Evolutionary conservation across 2,888 invertebrate species (phyloP).

Genomic region (Hetaerina titia): DNA sequence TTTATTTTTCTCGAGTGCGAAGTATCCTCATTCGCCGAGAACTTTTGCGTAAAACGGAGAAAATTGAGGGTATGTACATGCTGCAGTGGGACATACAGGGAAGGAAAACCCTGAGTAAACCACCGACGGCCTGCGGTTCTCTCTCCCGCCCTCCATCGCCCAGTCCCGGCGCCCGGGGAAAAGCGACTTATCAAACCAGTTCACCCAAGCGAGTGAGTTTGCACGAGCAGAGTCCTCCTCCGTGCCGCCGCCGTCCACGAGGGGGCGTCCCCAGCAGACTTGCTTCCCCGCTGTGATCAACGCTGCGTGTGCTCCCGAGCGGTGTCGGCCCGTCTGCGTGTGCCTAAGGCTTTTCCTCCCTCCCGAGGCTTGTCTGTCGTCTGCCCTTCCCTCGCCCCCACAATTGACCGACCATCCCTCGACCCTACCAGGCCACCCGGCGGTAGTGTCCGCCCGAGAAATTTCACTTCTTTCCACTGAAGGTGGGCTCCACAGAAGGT

Average conservation of each 20-base stretch:
- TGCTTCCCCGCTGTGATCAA: too few species aligned
- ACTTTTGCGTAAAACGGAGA: too few species aligned
- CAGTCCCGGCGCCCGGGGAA: too few species aligned
- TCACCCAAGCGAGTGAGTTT: neutral
- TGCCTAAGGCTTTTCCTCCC: neutral
- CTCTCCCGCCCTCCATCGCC: too few species aligned
- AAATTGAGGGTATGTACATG: too few species aligned
- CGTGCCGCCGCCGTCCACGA: too few species aligned
- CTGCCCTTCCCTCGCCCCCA: neutral
- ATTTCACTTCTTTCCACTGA: neutral
- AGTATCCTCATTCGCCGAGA: too few species aligned
- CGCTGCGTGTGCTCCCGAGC: neutral
- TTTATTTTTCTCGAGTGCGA: too few species aligned
- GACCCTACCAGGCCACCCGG: neutral
- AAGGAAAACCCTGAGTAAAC: too few species aligned
- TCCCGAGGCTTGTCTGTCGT: neutral
- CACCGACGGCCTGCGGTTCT: too few species aligned
- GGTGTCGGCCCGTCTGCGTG: neutral
- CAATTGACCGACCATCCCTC: neutral
- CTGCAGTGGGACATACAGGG: too few species aligned
- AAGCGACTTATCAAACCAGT: neutral
- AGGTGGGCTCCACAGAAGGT: neutral
- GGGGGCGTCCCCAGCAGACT: too few species aligned
- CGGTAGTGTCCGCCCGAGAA: neutral
- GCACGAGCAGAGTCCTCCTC: neutral